phyloP scores from a whole-genome alignment of 2,113 vertebrate genomes.

The Paraplagusia blochii region DNA sequence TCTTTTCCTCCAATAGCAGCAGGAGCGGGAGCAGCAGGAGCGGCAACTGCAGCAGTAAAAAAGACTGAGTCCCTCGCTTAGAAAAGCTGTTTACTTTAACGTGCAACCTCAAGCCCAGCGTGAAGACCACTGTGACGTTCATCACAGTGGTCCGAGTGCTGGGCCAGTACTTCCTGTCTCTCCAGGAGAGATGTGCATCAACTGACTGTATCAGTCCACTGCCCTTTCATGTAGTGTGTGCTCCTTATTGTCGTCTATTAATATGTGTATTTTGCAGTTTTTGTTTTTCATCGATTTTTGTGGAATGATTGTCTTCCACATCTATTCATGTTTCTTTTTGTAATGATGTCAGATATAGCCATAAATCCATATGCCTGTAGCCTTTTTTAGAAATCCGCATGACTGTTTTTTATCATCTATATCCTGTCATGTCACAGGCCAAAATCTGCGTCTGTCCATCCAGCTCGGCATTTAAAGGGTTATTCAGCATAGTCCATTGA shows the following conservation, averaged over 20 bases:
- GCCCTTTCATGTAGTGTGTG: conserved; percentile 22
- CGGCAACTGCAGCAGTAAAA: conserved; percentile 34
- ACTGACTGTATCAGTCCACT: conserved; percentile 91
- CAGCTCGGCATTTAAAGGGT: conserved; percentile 15
- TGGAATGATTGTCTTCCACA: conserved; percentile 7
- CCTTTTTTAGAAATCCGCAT: neutral
- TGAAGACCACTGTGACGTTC: conserved; percentile 13
- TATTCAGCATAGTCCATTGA: conserved; percentile 20
- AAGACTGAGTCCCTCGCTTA: conserved; percentile 33
- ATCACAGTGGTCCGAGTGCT: neutral
- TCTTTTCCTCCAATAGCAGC: conserved; percentile 77
- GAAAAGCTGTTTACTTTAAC: conserved; percentile 5
- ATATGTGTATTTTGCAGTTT: neutral
- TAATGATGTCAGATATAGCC: conserved; percentile 31
- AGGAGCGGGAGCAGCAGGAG: neutral
- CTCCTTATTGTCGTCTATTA: no score
- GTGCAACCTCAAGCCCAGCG: neutral
- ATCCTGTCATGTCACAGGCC: conserved; percentile 7
- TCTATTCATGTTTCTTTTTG: conserved; percentile 49
- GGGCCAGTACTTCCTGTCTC: conserved; percentile 58
- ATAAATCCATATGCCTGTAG: neutral
- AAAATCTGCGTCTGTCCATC: neutral
- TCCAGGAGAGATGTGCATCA: conserved; percentile 76
- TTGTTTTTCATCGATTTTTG: conserved; percentile 1
- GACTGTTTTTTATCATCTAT: neutral